Conservation (phyloP, 2,888 invertebrate genomes). For the Ceraclea dissimilis region DNA sequence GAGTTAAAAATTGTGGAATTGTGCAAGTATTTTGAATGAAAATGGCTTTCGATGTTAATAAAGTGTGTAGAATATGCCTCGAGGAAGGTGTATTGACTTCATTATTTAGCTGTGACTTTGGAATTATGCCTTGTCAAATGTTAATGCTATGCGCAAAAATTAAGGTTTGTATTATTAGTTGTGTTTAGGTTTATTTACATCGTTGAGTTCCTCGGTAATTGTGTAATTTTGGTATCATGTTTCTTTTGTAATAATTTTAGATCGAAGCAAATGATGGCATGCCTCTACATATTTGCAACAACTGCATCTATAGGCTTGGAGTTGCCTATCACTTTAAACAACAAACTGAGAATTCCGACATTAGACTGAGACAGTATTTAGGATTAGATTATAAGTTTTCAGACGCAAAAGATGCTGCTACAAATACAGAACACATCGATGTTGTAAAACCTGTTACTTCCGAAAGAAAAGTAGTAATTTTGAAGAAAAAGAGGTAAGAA, state of each 20-base stretch:
- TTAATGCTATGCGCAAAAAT: slow-evolving; percentile 52
- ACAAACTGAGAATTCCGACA: slow-evolving; percentile 53
- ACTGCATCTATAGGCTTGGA: slow-evolving; percentile 54
- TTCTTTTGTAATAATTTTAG: slow-evolving; percentile 22
- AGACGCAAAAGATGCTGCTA: slow-evolving; percentile 44
- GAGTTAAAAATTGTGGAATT: too few species aligned
- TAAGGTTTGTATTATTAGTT: slow-evolving; percentile 37
- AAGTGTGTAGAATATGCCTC: slow-evolving; percentile 49
- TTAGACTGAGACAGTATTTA: slow-evolving; percentile 50
- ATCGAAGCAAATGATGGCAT: slow-evolving; percentile 50
- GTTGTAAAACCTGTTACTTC: slow-evolving; percentile 30
- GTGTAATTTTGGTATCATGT: not conserved
- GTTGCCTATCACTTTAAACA: slow-evolving; percentile 57
- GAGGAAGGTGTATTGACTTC: slow-evolving; percentile 52
- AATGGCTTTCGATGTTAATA: slow-evolving; percentile 39
- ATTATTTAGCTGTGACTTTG: slow-evolving; percentile 53
- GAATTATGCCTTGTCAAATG: slow-evolving; percentile 52
- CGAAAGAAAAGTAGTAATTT: slow-evolving; percentile 15
- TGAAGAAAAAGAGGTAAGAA: slow-evolving; percentile 21
- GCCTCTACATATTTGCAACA: slow-evolving; percentile 54
- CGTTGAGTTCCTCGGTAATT: not conserved
- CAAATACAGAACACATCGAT: slow-evolving; percentile 46
- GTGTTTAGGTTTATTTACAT: too few species aligned
- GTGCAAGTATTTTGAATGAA: slow-evolving; percentile 2
- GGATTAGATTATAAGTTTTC: slow-evolving; percentile 41